Percentiles rank a stretch among this genome's conserved stretches.
phyloP scores from a whole-genome alignment of 2,797 vertebrate species.

The Epinephelus malabaricus region DNA sequence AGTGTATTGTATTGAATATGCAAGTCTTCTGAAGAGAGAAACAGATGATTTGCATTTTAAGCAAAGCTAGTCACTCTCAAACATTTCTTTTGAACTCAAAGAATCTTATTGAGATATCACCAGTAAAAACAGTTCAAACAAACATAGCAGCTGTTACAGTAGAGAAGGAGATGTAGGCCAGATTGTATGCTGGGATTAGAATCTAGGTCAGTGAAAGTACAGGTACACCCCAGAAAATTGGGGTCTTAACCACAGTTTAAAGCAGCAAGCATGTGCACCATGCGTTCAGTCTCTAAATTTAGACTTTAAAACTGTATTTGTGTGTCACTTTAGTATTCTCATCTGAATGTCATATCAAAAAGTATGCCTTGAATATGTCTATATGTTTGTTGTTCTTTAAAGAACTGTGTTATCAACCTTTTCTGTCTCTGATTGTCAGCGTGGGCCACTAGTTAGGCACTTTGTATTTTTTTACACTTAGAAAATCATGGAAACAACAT shows the following conservation, averaged over 20 bases:
- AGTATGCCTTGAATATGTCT: too few relatives aligned
- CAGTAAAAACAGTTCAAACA: background rate
- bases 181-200: background rate
- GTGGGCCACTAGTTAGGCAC: background rate
- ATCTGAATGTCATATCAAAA: background rate
- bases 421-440: background rate
- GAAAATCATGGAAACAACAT: too few relatives aligned
- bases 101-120: too few relatives aligned
- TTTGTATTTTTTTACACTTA: background rate
- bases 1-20: too few relatives aligned
- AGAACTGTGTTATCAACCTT: background rate
- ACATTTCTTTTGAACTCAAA: too few relatives aligned
- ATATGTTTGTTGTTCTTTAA: background rate
- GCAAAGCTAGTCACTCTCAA: too few relatives aligned
- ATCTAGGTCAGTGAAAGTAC: conserved; percentile 5
- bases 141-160: background rate
- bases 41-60: too few relatives aligned
- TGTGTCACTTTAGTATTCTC: too few relatives aligned
- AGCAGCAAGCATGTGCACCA: background rate
- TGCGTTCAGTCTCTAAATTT: background rate
- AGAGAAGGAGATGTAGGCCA: background rate
- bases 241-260: background rate
- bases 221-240: background rate
- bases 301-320: background rate
- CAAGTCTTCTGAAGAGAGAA: too few relatives aligned